Evolutionary conservation across 2,113 vertebrate genomes (phyloP).

Genomic region (Centropristis striata): DNA sequence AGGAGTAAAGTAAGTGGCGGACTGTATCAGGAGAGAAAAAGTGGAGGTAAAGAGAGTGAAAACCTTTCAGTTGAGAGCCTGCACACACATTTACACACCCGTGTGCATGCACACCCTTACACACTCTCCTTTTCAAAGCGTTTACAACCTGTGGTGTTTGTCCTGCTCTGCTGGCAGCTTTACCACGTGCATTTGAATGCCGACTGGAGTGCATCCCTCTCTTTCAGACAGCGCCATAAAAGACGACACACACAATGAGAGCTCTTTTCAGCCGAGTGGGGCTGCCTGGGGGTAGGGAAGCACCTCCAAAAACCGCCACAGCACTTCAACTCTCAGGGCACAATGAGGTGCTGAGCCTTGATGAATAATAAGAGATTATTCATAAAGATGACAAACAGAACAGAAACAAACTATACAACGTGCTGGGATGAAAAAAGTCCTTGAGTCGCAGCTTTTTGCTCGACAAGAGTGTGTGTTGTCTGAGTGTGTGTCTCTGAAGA

Average conservation of each 20-base stretch:
- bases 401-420: slow-evolving; percentile 70
- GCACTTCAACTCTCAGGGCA: slow-evolving; percentile 72
- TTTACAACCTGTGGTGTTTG: slow-evolving; percentile 84
- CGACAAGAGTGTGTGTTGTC: slow-evolving; percentile 44
- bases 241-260: slow-evolving; percentile 82
- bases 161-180: slow-evolving; percentile 81
- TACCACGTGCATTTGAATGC: slow-evolving; percentile 83
- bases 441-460: slow-evolving; percentile 49
- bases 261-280: slow-evolving; percentile 77
- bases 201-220: slow-evolving; percentile 82
- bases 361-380: slow-evolving; percentile 78
- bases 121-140: slow-evolving; percentile 66
- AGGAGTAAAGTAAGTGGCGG: slow-evolving; percentile 54
- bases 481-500: slow-evolving; percentile 36
- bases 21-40: slow-evolving; percentile 65
- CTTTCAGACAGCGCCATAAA: slow-evolving; percentile 80
- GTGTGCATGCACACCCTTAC: slow-evolving; percentile 33
- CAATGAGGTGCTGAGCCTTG: slow-evolving; percentile 76
- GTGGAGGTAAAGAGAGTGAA: slow-evolving; percentile 65
- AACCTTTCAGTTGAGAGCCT: slow-evolving; percentile 68
- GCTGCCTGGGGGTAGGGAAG: slow-evolving; percentile 74
- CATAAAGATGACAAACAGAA: slow-evolving; percentile 79
- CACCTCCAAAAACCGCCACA: slow-evolving; percentile 74
- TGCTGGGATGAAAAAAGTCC: slow-evolving; percentile 60
- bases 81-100: slow-evolving; percentile 50